Evolutionary conservation across 2,113 vertebrate genomes (phyloP).

Genomic region (Amphiprion ocellaris): DNA sequence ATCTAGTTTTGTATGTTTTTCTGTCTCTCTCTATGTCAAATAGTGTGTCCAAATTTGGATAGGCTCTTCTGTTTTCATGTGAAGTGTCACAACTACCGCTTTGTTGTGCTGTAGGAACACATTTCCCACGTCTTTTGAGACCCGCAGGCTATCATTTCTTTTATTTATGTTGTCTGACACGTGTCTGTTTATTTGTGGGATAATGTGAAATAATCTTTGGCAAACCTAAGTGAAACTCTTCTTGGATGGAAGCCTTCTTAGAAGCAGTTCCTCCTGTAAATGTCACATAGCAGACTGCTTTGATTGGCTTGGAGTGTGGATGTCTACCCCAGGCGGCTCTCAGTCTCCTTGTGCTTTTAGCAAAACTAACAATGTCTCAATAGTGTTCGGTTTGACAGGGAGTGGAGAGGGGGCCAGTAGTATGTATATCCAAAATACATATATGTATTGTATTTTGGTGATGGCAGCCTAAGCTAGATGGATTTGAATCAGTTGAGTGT

Average conservation of each 20-base stretch:
- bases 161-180: constrained; percentile 17
- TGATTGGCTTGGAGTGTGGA: constrained; percentile 52
- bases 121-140: constrained; percentile 7
- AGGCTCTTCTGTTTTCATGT: neutral
- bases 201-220: constrained; percentile 43
- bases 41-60: neutral
- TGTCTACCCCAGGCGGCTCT: constrained; percentile 40
- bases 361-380: constrained; percentile 57
- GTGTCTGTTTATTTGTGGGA: constrained; percentile 49
- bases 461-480: constrained; percentile 47
- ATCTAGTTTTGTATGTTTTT: neutral
- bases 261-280: constrained; percentile 46
- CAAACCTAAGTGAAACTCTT: constrained; percentile 36
- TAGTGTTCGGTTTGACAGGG: constrained; percentile 27
- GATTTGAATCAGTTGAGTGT: constrained; percentile 40
- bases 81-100: neutral
- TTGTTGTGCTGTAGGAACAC: constrained; percentile 11
- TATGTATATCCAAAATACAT: constrained; percentile 23
- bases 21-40: neutral
- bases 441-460: constrained; percentile 39
- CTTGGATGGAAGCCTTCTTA: constrained; percentile 29
- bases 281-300: constrained; percentile 49
- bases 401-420: constrained; percentile 16
- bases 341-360: constrained; percentile 42
- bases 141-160: neutral